phyloP scores from a whole-genome alignment of 2,888 invertebrate species.

The Drosophila suboccidentalis region DNA sequence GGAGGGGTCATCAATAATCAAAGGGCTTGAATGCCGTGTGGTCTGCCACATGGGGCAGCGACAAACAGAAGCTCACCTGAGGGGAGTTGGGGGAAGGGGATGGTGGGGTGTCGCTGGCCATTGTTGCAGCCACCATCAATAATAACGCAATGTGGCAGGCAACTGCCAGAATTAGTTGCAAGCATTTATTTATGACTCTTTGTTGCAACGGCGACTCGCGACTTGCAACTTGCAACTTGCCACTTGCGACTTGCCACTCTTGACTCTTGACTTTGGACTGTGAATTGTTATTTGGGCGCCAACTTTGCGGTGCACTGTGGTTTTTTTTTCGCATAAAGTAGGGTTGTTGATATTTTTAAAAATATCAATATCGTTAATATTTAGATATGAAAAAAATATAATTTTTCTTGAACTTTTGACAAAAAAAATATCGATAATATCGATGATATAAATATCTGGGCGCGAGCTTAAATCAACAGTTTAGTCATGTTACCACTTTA shows the following conservation, averaged over 20 bases:
- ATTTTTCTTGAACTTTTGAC: too few species aligned
- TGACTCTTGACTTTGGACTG: slow-evolving; percentile 9
- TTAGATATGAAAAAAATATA: too few species aligned
- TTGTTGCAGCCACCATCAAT: slow-evolving; percentile 72
- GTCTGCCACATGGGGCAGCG: slow-evolving; percentile 16
- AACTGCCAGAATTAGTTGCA: slow-evolving; percentile 79
- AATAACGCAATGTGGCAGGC: slow-evolving; percentile 76
- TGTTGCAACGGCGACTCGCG: slow-evolving; percentile 45
- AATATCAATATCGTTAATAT: too few species aligned
- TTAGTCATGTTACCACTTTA: too few species aligned
- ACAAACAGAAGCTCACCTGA: slow-evolving; percentile 14
- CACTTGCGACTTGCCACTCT: neutral
- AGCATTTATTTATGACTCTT: slow-evolving; percentile 81
- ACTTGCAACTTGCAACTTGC: neutral
- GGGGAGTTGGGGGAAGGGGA: neutral
- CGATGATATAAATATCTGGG: too few species aligned
- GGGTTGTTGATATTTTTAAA: too few species aligned
- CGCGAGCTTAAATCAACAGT: too few species aligned
- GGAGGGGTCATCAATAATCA: slow-evolving; percentile 50
- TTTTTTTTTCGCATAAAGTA: too few species aligned
- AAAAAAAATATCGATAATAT: too few species aligned
- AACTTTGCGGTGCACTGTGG: too few species aligned
- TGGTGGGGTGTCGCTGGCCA: slow-evolving; percentile 20
- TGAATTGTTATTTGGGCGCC: slow-evolving; percentile 44
- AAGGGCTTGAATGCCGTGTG: slow-evolving; percentile 26